phyloP scores from a whole-genome alignment of 2,888 invertebrate species.

The Aethes cnicana region DNA sequence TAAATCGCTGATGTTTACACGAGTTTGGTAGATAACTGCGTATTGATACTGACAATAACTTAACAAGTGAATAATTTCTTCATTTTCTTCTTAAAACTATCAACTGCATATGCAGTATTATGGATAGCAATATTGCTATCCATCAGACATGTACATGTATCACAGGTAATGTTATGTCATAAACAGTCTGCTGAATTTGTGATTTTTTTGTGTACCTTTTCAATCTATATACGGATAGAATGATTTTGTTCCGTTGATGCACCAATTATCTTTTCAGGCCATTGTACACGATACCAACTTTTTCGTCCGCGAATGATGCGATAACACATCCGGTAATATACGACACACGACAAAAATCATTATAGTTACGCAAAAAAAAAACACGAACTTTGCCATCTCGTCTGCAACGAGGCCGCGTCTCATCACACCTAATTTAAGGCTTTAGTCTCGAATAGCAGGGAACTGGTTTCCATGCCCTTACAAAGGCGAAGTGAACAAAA shows the following conservation, averaged over 20 bases:
- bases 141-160: background rate
- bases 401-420: conserved; percentile 37
- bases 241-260: conserved; percentile 50
- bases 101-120: too few relatives aligned
- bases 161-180: too few relatives aligned
- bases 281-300: conserved; percentile 54
- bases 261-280: conserved; percentile 63
- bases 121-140: background rate
- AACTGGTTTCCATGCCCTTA: conserved; percentile 62
- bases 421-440: conserved; percentile 44
- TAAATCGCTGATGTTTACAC: conserved; percentile 7
- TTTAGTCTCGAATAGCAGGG: conserved; percentile 46
- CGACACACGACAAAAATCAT: conserved; percentile 35
- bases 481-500: conserved; percentile 58
- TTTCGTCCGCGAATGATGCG: conserved; percentile 53
- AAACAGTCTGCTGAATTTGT: too few relatives aligned
- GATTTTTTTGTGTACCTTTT: too few relatives aligned
- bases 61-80: too few relatives aligned
- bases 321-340: conserved; percentile 57
- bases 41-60: too few relatives aligned
- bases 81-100: too few relatives aligned
- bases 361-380: background rate
- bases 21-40: background rate
- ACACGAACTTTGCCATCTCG: conserved; percentile 30
- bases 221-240: too few relatives aligned